Conservation (phyloP, 1,140 invertebrate genomes). For the Bombus polaris region DNA sequence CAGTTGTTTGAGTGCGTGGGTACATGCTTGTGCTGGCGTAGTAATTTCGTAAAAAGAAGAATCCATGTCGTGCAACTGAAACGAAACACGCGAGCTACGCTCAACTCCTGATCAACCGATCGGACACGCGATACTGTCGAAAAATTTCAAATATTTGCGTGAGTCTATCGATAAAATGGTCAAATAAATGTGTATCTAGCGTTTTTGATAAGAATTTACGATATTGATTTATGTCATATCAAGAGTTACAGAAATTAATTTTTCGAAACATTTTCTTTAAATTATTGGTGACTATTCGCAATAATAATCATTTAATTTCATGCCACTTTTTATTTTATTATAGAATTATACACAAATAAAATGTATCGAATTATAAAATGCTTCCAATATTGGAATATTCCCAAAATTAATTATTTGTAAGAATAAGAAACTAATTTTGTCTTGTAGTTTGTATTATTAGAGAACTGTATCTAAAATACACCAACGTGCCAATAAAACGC, state of each 20-base stretch:
- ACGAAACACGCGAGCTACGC: slow-evolving; percentile 60
- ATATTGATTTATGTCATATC: neutral
- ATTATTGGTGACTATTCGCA: neutral
- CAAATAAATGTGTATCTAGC: neutral
- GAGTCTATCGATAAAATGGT: slow-evolving; percentile 9
- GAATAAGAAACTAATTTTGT: too few species aligned
- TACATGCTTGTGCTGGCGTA: slow-evolving; percentile 1
- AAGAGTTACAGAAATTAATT: neutral
- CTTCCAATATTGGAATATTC: too few species aligned
- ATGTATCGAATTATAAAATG: too few species aligned
- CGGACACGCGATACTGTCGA: slow-evolving; percentile 49
- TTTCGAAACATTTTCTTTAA: neutral
- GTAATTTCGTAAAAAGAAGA: slow-evolving; percentile 59
- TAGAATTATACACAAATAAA: too few species aligned
- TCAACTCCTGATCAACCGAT: slow-evolving; percentile 18
- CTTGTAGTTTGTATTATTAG: too few species aligned
- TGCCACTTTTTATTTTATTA: too few species aligned
- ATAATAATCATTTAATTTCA: neutral
- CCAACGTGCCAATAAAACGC: too few species aligned
- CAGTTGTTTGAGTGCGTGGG: slow-evolving; percentile 46
- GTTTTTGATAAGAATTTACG: neutral
- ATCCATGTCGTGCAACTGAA: slow-evolving; percentile 63
- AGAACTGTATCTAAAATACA: too few species aligned
- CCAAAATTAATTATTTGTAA: neutral
- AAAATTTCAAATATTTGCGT: slow-evolving; percentile 50